Conservation (phyloP, 1,140 invertebrate species). For the Elymnias hypermnestra region DNA sequence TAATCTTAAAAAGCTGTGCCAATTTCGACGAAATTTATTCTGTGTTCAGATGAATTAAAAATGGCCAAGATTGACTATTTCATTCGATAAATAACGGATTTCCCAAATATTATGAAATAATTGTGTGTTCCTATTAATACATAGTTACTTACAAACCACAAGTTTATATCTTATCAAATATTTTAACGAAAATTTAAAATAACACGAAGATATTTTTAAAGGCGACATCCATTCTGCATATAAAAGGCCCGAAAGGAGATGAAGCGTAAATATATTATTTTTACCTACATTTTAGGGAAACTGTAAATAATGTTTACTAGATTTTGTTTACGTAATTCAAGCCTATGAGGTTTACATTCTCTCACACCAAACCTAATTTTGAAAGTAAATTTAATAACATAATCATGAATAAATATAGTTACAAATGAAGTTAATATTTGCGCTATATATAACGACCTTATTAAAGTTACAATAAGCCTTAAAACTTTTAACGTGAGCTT, state of each 20-base stretch:
- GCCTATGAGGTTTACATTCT: not conserved
- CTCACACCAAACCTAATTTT: not conserved
- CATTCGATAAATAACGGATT: too few relatives aligned
- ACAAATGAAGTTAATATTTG: not conserved
- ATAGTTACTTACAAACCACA: too few relatives aligned
- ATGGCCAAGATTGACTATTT: too few relatives aligned
- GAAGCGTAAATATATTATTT: slow-evolving; percentile 4
- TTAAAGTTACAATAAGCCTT: too few relatives aligned
- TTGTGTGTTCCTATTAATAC: too few relatives aligned
- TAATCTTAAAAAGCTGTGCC: too few relatives aligned
- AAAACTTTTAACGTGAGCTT: too few relatives aligned
- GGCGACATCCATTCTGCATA: slow-evolving; percentile 1
- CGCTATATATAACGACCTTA: not conserved
- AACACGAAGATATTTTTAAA: not conserved
- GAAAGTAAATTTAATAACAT: not conserved
- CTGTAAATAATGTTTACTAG: slow-evolving; percentile 1
- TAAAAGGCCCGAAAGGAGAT: not conserved
- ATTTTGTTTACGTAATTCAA: not conserved
- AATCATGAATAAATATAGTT: too few relatives aligned
- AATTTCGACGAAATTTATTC: too few relatives aligned
- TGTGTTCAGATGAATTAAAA: too few relatives aligned
- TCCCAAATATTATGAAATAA: too few relatives aligned
- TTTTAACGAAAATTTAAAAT: not conserved
- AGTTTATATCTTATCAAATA: too few relatives aligned
- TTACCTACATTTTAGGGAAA: not conserved